Conservation (phyloP, 2,113 vertebrate genomes). For the Donacobius atricapilla region DNA sequence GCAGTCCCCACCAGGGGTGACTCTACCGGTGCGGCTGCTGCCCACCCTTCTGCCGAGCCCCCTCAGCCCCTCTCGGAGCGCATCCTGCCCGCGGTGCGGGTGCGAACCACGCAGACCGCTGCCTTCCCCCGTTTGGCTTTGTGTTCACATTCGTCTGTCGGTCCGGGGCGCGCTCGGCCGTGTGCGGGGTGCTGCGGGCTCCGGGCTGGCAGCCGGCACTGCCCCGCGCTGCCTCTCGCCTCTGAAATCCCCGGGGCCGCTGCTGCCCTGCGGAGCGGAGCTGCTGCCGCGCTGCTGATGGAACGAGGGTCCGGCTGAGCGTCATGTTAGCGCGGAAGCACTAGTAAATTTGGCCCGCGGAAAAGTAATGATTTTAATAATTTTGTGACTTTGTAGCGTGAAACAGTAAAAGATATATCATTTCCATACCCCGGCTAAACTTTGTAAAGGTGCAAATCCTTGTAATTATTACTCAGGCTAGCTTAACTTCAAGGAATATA, state of each 20-base stretch:
- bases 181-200: not conserved
- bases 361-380: not conserved
- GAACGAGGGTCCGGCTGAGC: rapidly evolving
- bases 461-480: not conserved
- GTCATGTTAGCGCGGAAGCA: rapidly evolving
- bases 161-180: rapidly evolving
- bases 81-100: rapidly evolving
- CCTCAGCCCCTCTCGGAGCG: rapidly evolving
- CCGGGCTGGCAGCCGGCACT: not conserved
- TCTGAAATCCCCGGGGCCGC: rapidly evolving
- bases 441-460: not conserved
- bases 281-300: not conserved
- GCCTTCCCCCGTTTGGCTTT: not conserved
- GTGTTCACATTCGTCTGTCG: rapidly evolving
- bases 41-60: rapidly evolving
- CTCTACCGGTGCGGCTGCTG: rapidly evolving
- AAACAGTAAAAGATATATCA: not conserved
- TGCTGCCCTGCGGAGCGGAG: not conserved
- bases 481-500: not conserved
- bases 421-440: not conserved
- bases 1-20: rapidly evolving
- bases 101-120: rapidly evolving
- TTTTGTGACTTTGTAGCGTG: not conserved
- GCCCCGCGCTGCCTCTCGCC: not conserved
- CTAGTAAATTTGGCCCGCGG: not conserved